Conservation (phyloP, 1,140 invertebrate genomes). For the Riptortus pedestris region DNA sequence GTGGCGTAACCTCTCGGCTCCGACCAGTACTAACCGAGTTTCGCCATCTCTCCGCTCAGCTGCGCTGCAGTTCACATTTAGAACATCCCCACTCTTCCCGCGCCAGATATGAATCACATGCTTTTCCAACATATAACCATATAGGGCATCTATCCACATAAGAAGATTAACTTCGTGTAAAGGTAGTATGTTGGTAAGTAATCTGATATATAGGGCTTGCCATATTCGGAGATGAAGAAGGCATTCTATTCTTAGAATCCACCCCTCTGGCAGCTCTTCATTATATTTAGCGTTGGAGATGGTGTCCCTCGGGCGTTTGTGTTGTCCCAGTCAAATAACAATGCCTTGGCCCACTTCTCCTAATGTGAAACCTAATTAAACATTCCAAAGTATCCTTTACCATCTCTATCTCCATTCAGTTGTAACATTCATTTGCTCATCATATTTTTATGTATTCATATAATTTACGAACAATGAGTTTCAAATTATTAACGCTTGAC, state of each 20-base stretch:
- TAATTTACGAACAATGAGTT: too few relatives aligned
- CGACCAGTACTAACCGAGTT: constrained; percentile 10
- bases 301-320: too few relatives aligned
- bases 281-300: background rate
- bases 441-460: too few relatives aligned
- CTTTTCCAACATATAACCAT: too few relatives aligned
- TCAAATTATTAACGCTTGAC: too few relatives aligned
- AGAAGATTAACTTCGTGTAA: background rate
- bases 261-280: background rate
- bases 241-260: background rate
- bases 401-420: too few relatives aligned
- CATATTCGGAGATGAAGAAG: background rate
- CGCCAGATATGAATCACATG: background rate
- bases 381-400: too few relatives aligned
- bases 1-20: constrained; percentile 13
- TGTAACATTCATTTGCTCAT: too few relatives aligned
- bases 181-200: background rate
- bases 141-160: background rate
- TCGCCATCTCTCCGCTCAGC: background rate
- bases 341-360: constrained; percentile 10
- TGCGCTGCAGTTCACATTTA: background rate
- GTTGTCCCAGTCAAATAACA: background rate
- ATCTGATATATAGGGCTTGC: background rate
- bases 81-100: background rate
- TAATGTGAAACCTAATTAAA: too few relatives aligned